Evolutionary conservation across 1,140 invertebrate genomes (phyloP).

Genomic region (Ostrea denselamellosa): DNA sequence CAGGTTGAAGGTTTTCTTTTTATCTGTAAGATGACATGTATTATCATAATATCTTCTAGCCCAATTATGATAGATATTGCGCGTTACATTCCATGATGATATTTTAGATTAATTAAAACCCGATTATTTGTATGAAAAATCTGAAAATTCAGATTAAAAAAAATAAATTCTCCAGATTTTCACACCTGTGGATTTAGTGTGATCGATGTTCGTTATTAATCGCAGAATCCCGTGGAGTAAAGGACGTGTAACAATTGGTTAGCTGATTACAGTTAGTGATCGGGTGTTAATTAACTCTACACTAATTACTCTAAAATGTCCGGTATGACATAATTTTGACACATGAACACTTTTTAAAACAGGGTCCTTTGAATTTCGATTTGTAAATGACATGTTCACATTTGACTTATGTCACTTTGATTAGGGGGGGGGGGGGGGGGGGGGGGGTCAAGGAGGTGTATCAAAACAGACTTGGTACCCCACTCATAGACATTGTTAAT

Average conservation of each 20-base stretch:
- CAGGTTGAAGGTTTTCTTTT: neutral
- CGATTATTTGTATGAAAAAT: neutral
- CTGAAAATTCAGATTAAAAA: neutral
- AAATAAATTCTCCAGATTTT: neutral
- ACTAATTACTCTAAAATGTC: neutral
- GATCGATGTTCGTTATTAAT: neutral
- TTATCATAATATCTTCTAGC: no score
- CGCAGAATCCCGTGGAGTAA: neutral
- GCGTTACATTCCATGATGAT: no score
- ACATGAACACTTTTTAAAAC: neutral
- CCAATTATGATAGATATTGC: no score
- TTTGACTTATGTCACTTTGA: conserved; percentile 33
- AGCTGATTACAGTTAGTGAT: neutral
- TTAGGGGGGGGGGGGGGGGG: no score
- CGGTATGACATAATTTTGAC: neutral
- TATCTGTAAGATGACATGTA: neutral
- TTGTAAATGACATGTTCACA: conserved; percentile 1
- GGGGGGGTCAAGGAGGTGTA: conserved; percentile 8
- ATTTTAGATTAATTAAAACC: neutral
- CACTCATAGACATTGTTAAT: neutral
- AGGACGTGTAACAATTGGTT: neutral
- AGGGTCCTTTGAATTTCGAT: neutral
- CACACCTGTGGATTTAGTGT: neutral
- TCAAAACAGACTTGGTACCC: neutral
- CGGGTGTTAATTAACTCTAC: neutral